A percentile compares a stretch with the other conserved stretches of the same genome.
Evolutionary conservation across 1,140 invertebrate genomes (phyloP).

Genomic region (Drosophila serrata): DNA sequence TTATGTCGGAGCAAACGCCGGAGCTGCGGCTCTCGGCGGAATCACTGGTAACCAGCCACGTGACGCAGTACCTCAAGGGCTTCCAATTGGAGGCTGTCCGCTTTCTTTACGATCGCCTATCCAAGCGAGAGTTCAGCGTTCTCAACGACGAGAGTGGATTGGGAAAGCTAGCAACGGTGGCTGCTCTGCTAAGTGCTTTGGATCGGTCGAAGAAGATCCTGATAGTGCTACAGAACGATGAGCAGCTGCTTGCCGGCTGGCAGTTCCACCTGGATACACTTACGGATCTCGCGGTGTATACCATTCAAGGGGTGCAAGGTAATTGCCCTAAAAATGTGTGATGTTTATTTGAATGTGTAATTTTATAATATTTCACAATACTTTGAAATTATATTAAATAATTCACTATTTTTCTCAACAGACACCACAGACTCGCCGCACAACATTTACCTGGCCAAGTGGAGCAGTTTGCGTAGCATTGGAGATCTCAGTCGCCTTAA

Average conservation of each 20-base stretch:
- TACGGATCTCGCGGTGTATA: slow-evolving; percentile 61
- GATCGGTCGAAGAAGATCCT: slow-evolving; percentile 60
- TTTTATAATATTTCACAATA: neutral
- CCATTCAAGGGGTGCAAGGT: slow-evolving; percentile 63
- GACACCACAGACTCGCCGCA: slow-evolving; percentile 66
- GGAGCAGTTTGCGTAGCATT: slow-evolving; percentile 68
- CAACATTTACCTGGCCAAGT: slow-evolving; percentile 76
- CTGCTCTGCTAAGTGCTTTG: slow-evolving; percentile 61
- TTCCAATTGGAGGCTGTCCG: slow-evolving; percentile 75
- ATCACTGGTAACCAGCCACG: slow-evolving; percentile 62
- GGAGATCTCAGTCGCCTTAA: slow-evolving; percentile 75
- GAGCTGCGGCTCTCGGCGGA: slow-evolving; percentile 65
- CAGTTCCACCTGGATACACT: slow-evolving; percentile 74
- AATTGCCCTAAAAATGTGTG: neutral
- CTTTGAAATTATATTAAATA: neutral
- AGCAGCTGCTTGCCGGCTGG: slow-evolving; percentile 70
- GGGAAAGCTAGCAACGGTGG: slow-evolving; percentile 64
- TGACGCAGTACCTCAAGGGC: slow-evolving; percentile 73
- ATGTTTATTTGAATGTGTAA: neutral
- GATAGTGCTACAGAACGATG: slow-evolving; percentile 77
- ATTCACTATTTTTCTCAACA: neutral
- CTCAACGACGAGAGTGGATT: slow-evolving; percentile 81
- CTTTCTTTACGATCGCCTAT: slow-evolving; percentile 70
- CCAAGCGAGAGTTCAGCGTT: slow-evolving; percentile 69
- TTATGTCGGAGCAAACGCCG: slow-evolving; percentile 67